Percentiles rank a stretch among this genome's conserved stretches.
Conservation (phyloP, 1,140 invertebrate species). For the Cyphomyrmex costatus region DNA sequence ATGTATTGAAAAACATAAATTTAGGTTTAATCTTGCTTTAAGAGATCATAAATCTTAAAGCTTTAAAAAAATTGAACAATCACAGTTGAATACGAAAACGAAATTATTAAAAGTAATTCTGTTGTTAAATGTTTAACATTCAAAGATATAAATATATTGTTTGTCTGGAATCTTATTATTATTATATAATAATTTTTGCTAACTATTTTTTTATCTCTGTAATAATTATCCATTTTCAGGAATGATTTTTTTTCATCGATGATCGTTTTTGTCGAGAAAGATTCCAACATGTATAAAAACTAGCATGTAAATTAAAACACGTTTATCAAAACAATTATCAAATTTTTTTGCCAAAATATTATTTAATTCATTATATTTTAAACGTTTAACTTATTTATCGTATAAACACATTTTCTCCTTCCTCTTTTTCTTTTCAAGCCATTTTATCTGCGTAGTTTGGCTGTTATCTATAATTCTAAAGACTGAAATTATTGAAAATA, state of each 20-base stretch:
- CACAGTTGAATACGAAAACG: no score
- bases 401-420: neutral
- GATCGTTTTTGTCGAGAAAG: neutral
- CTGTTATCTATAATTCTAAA: neutral
- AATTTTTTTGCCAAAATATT: neutral
- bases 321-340: no score
- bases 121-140: neutral
- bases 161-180: neutral
- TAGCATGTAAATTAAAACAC: neutral
- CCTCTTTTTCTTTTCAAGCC: neutral
- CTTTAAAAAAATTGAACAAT: no score
- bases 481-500: conserved; percentile 15
- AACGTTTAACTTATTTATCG: neutral
- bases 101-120: neutral
- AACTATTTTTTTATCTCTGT: neutral
- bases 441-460: neutral
- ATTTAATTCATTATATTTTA: neutral
- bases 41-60: no score
- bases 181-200: conserved; percentile 22
- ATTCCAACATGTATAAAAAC: neutral
- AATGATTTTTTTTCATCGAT: neutral
- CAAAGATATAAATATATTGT: neutral
- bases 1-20: neutral
- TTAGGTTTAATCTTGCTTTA: no score
- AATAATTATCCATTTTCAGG: neutral